Percentiles rank a stretch among this genome's conserved stretches.
These are phyloP conservation scores for Metaphire vulgaris DNA, from an alignment of 1,140 invertebrate genomes.

Conservation along the genomic window DNA sequence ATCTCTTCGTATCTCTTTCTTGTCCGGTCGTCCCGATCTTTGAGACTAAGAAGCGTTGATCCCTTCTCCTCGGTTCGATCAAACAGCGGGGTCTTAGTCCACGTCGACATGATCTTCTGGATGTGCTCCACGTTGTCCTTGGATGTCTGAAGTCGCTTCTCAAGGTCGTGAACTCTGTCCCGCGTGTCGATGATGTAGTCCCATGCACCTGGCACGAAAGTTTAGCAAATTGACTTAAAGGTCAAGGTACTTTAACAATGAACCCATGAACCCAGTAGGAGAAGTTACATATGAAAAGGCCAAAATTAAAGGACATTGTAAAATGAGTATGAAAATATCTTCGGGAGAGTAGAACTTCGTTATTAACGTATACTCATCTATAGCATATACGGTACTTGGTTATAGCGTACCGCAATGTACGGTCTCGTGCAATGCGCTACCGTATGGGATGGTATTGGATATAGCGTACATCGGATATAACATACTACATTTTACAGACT, in stretches of 20 bases:
- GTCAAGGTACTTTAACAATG: background rate
- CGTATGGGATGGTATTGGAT: too few species aligned
- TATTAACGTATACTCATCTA: background rate
- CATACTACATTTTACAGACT: too few species aligned
- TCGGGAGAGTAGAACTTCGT: background rate
- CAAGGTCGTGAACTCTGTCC: slow-evolving; percentile 68
- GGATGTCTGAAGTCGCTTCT: slow-evolving; percentile 69
- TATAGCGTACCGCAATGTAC: too few species aligned
- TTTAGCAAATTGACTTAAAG: background rate
- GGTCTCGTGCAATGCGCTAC: too few species aligned
- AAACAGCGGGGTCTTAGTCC: slow-evolving; percentile 73
- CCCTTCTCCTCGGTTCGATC: slow-evolving; percentile 73
- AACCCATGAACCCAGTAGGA: background rate
- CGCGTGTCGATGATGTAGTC: slow-evolving; percentile 73
- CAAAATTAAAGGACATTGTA: slow-evolving; percentile 13
- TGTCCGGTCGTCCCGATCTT: slow-evolving; percentile 69
- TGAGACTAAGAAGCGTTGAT: slow-evolving; percentile 72
- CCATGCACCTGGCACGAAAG: slow-evolving; percentile 60
- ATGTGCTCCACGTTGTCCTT: slow-evolving; percentile 78
- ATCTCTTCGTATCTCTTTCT: slow-evolving; percentile 70
- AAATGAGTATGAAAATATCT: background rate
- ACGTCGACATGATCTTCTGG: slow-evolving; percentile 66
- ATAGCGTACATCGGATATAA: too few species aligned
- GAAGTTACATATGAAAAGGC: slow-evolving; percentile 2
- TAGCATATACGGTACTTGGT: background rate